Percentiles rank a stretch among this genome's conserved stretches.
Evolutionary conservation across 1,140 invertebrate genomes (phyloP).

Genomic region (Nixonia krombeini): DNA sequence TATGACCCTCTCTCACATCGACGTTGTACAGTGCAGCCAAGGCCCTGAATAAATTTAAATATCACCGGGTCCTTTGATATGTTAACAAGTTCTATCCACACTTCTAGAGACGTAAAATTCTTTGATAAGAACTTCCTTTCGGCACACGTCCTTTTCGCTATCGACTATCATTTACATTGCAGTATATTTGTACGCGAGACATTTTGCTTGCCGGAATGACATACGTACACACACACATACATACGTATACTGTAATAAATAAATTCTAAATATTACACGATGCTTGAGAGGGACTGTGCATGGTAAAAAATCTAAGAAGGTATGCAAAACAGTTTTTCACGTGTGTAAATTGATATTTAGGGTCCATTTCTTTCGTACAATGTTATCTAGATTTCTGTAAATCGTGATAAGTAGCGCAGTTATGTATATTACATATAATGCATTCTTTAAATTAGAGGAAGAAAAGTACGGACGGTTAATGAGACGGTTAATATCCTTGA

Average conservation of each 20-base stretch:
- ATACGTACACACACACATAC: too few relatives aligned
- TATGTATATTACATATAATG: too few relatives aligned
- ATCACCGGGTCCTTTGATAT: constrained; percentile 61
- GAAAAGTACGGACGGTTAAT: too few relatives aligned
- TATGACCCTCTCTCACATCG: constrained; percentile 4
- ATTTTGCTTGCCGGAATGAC: too few relatives aligned
- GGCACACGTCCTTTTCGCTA: neutral
- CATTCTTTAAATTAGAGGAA: too few relatives aligned
- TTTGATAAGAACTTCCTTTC: constrained; percentile 41
- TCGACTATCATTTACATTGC: constrained; percentile 2
- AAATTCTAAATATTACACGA: too few relatives aligned
- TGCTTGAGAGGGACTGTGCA: too few relatives aligned
- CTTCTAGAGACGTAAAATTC: constrained; percentile 41
- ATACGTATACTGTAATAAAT: too few relatives aligned
- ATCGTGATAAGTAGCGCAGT: too few relatives aligned
- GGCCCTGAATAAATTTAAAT: constrained; percentile 65
- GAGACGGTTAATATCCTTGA: too few relatives aligned
- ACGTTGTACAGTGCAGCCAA: constrained; percentile 4
- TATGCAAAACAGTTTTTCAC: too few relatives aligned
- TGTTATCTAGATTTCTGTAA: neutral
- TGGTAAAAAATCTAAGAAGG: too few relatives aligned
- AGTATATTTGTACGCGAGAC: neutral
- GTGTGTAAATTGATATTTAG: neutral
- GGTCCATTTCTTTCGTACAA: neutral
- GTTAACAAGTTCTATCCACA: constrained; percentile 52